Evolutionary conservation across 1,140 invertebrate species (phyloP).

Genomic region (Thalassaphorura encarpata): DNA sequence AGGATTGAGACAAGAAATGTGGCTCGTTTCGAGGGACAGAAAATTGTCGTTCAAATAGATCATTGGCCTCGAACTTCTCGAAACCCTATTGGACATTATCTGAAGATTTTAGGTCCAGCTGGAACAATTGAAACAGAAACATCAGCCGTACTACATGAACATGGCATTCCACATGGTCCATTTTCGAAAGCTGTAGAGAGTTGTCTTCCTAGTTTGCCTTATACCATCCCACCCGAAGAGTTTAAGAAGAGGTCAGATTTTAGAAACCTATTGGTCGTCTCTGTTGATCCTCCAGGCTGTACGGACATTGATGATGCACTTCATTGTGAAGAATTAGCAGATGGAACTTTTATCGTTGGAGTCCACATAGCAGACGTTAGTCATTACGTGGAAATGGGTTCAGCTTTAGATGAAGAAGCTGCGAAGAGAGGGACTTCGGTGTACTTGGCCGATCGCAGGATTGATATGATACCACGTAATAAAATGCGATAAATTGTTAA

Average conservation of each 20-base stretch:
- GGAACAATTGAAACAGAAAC: conserved; percentile 89
- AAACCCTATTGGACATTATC: conserved; percentile 75
- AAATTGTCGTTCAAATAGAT: conserved; percentile 86
- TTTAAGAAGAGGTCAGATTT: conserved; percentile 68
- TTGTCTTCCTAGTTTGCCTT: conserved; percentile 82
- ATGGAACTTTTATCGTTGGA: conserved; percentile 73
- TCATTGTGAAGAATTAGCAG: conserved; percentile 64
- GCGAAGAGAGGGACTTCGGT: conserved; percentile 77
- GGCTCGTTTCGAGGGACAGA: conserved; percentile 62
- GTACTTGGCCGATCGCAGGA: conserved; percentile 77
- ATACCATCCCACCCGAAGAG: conserved; percentile 77
- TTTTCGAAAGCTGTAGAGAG: conserved; percentile 90
- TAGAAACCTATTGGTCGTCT: conserved; percentile 77
- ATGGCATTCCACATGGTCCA: conserved; percentile 89
- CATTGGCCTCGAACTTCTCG: conserved; percentile 80
- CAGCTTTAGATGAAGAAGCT: conserved; percentile 78
- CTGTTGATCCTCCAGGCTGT: conserved; percentile 96
- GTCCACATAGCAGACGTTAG: conserved; percentile 95
- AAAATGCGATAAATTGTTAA: neutral
- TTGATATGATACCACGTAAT: conserved; percentile 75
- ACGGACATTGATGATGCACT: conserved; percentile 99
- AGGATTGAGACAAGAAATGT: conserved; percentile 85
- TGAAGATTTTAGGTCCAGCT: conserved; percentile 66
- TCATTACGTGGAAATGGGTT: conserved; percentile 81
- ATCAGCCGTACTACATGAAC: conserved; percentile 88